Percentiles rank a stretch among this genome's conserved stretches.
These are phyloP conservation scores for Halyomorpha halys DNA, from an alignment of 1,140 invertebrate species.

Conservation along the genomic window DNA sequence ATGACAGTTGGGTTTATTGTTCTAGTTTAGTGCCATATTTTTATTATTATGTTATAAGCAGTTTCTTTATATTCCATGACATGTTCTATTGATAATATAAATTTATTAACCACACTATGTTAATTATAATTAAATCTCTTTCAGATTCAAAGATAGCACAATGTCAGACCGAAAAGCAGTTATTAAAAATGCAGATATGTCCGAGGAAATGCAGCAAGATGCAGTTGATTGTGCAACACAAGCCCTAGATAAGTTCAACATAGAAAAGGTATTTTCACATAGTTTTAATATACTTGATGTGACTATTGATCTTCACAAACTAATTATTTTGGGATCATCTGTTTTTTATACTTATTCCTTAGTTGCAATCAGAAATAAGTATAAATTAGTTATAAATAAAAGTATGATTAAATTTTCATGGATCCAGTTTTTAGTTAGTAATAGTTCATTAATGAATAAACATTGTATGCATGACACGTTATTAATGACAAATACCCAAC, in stretches of 20 bases:
- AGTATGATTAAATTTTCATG: no score
- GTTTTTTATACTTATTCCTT: neutral
- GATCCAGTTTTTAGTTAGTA: no score
- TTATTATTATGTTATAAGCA: no score
- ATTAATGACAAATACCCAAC: no score
- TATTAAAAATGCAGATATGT: constrained; percentile 99
- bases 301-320: neutral
- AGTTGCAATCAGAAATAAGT: no score
- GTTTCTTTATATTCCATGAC: no score
- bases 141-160: constrained; percentile 36
- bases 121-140: neutral
- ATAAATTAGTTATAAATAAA: no score
- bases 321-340: neutral
- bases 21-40: no score
- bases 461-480: no score
- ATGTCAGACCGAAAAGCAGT: constrained; percentile 98
- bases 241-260: constrained; percentile 97
- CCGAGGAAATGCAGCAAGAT: constrained; percentile 99
- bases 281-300: neutral
- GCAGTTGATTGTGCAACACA: constrained; percentile 97
- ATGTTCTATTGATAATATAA: no score
- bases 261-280: constrained; percentile 71
- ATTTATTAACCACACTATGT: neutral
- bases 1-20: no score
- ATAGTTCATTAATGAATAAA: no score